A percentile compares a stretch with the other conserved stretches of the same genome.
These are phyloP conservation scores for Sclerurus mexicanus DNA, from an alignment of 2,113 vertebrate genomes.

Conservation along the genomic window DNA sequence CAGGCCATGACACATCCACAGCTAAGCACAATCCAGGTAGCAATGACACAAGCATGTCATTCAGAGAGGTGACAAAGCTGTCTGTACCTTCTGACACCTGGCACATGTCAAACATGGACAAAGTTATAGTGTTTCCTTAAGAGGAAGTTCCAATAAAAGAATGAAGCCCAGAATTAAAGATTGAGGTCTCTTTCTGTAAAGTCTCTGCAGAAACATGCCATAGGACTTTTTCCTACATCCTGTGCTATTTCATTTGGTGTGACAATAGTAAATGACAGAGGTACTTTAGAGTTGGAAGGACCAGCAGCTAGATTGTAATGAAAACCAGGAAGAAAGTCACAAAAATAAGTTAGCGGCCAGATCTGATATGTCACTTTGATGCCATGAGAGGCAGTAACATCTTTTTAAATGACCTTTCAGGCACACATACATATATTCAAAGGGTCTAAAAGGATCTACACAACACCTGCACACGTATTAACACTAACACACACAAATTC, in stretches of 20 bases:
- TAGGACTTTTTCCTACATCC: background rate
- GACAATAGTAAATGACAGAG: background rate
- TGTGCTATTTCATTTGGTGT: background rate
- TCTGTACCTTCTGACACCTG: background rate
- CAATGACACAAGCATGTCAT: background rate
- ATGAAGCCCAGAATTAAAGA: background rate
- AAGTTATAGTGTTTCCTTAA: background rate
- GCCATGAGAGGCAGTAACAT: background rate
- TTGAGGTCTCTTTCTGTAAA: background rate
- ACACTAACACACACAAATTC: background rate
- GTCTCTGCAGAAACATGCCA: background rate
- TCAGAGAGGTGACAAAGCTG: background rate
- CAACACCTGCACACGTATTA: background rate
- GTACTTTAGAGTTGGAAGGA: background rate
- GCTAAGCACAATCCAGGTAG: background rate
- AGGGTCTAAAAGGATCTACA: background rate
- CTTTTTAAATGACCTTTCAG: background rate
- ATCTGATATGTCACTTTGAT: background rate
- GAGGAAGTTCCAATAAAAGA: background rate
- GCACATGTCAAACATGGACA: background rate
- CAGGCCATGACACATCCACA: background rate
- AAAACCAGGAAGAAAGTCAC: background rate
- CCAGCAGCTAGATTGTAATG: background rate
- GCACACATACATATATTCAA: background rate
- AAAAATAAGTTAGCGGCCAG: background rate